phyloP scores from a whole-genome alignment of 2,113 vertebrate species.

The Columba livia region DNA sequence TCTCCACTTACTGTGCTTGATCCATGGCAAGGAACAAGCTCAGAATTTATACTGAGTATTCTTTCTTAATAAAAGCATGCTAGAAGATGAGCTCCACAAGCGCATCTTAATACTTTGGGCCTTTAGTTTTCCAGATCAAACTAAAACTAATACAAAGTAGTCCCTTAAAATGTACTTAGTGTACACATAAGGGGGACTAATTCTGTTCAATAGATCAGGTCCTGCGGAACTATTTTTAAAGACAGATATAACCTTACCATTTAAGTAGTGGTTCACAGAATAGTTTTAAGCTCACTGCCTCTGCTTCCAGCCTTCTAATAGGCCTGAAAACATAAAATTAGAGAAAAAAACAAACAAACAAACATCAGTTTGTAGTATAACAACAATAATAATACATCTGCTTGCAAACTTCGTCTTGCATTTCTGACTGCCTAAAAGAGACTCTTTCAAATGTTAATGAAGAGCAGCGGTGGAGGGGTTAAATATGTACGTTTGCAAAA shows the following conservation, averaged over 20 bases:
- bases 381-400: background rate
- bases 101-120: background rate
- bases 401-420: background rate
- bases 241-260: background rate
- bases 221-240: background rate
- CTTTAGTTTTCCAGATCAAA: background rate
- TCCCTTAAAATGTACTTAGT: background rate
- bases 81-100: background rate
- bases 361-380: background rate
- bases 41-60: background rate
- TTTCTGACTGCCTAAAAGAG: background rate
- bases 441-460: background rate
- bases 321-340: background rate
- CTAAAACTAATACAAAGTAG: background rate
- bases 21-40: background rate
- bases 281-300: background rate
- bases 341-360: background rate
- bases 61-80: background rate
- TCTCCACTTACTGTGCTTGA: background rate
- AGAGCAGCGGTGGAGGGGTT: background rate
- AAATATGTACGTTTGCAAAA: background rate
- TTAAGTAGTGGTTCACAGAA: background rate
- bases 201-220: background rate
- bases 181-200: background rate
- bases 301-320: background rate